phyloP scores from a whole-genome alignment of 2,888 invertebrate genomes.

The Parnassius mnemosyne region DNA sequence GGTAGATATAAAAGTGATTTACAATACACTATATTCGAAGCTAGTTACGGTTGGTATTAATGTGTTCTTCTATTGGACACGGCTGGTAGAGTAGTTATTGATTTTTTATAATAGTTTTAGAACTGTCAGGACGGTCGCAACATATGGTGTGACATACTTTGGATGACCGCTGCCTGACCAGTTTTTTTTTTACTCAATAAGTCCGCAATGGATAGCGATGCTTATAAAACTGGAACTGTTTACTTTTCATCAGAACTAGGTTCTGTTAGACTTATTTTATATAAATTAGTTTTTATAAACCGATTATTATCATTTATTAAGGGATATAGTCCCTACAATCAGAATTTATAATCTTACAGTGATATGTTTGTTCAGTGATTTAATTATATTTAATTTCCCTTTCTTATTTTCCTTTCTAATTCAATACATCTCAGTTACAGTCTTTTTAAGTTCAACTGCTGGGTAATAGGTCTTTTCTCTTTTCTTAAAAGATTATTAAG shows the following conservation, averaged over 20 bases:
- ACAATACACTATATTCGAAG: slow-evolving; percentile 72
- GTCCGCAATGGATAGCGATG: slow-evolving; percentile 31
- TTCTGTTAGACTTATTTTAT: no score
- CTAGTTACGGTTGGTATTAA: slow-evolving; percentile 64
- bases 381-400: no score
- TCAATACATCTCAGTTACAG: no score
- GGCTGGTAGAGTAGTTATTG: slow-evolving; percentile 62
- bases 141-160: slow-evolving; percentile 72
- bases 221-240: slow-evolving; percentile 52
- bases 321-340: no score
- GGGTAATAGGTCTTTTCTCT: no score
- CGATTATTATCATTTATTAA: no score
- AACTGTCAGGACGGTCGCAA: slow-evolving; percentile 51
- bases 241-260: slow-evolving; percentile 31
- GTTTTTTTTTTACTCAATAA: slow-evolving; percentile 47
- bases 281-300: no score
- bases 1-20: slow-evolving; percentile 76
- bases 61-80: slow-evolving; percentile 69
- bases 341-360: no score
- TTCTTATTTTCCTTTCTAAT: no score
- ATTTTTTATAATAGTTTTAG: slow-evolving; percentile 58
- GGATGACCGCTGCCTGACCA: slow-evolving; percentile 58
- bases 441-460: no score
- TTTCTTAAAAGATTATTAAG: no score
- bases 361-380: no score